Evolutionary conservation across 2,113 vertebrate species (phyloP).

Genomic region (Ceyx margarethae): DNA sequence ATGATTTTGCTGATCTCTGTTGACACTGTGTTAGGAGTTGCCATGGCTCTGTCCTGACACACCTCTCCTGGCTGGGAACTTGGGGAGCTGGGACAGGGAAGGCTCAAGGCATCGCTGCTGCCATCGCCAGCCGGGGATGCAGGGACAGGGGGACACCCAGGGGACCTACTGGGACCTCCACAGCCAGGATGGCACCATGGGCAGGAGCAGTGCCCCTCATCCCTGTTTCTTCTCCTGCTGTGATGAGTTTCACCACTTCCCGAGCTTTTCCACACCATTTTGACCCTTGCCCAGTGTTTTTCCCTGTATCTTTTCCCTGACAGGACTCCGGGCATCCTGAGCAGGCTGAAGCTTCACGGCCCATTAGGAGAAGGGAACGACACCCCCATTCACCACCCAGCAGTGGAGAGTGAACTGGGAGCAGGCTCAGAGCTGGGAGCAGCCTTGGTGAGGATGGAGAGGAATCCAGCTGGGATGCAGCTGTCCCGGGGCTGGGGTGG

Average conservation of each 20-base stretch:
- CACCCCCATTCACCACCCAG: accelerated
- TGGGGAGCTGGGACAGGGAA: background rate
- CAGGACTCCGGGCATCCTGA: background rate
- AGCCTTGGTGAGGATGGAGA: accelerated
- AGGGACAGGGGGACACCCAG: background rate
- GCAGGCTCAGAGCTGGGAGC: background rate
- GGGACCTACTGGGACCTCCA: background rate
- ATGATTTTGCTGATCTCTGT: background rate
- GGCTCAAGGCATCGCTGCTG: background rate
- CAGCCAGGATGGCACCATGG: accelerated
- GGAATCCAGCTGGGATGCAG: background rate
- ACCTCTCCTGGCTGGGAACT: background rate
- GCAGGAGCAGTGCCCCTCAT: accelerated
- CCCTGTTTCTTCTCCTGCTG: background rate
- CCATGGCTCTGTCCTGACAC: background rate
- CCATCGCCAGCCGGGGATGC: background rate
- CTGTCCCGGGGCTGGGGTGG: background rate
- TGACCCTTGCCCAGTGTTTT: accelerated
- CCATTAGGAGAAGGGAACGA: background rate
- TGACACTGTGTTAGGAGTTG: constrained; percentile 20
- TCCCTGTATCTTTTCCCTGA: background rate
- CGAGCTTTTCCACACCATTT: accelerated
- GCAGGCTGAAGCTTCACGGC: background rate
- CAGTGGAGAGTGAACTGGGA: accelerated
- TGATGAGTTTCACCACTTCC: background rate